Evolutionary conservation across 2,113 vertebrate genomes (phyloP).

Genomic region (Prunella fulvescens): DNA sequence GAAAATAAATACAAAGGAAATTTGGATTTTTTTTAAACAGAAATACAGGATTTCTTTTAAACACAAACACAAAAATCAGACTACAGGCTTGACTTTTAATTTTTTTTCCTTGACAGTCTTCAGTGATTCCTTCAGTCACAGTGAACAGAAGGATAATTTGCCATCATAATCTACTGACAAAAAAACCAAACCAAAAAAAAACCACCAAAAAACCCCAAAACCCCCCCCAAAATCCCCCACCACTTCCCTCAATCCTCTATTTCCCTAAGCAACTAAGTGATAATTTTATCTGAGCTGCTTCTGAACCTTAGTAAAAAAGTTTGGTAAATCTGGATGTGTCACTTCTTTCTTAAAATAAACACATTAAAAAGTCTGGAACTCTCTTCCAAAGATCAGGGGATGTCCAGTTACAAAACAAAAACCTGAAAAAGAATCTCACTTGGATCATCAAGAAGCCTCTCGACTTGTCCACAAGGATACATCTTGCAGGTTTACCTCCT

Average conservation of each 20-base stretch:
- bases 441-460: background rate
- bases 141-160: background rate
- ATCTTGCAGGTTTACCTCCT: background rate
- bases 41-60: background rate
- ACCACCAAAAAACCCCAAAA: background rate
- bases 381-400: background rate
- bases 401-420: background rate
- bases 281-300: slow-evolving; percentile 8
- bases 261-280: background rate
- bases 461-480: background rate
- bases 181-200: background rate
- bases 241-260: background rate
- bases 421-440: background rate
- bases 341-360: background rate
- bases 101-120: background rate
- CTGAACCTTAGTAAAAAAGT: background rate
- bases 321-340: background rate
- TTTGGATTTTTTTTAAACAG: background rate
- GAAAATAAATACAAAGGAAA: background rate
- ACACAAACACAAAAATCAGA: background rate
- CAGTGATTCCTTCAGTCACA: background rate
- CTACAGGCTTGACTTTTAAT: background rate
- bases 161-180: background rate
- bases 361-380: background rate
- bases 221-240: rapidly evolving